Evolutionary conservation across 2,888 invertebrate species (phyloP), one percentile per base, ranked within the genome.

Genomic region (Polyploca ridens): DNA sequence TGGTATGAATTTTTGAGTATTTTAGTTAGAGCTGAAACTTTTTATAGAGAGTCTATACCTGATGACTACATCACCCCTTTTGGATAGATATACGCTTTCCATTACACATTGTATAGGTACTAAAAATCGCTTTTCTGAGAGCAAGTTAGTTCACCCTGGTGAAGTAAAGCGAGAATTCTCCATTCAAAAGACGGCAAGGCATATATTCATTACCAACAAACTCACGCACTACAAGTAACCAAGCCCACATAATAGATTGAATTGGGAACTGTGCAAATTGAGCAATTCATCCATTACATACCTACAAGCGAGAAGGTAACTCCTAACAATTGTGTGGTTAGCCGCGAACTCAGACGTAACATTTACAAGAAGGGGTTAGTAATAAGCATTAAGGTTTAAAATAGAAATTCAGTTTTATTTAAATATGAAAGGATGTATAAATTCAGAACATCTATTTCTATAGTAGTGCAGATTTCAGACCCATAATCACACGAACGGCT

Each of bases 251-350:
- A 54, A 54, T 54, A 54, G 19, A 54, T 54, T 54, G 54, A 19
- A 54, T 19, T 54, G 54, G 19, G 54, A 54, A 54, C 54, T 54
- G 54, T 54, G 54, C 54, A 54, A 54, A 54, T 54, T 54, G 54
- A 54, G 54, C 54, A 54, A 54, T 54, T 54, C 54, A 19, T 54
- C 54, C 54, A 54, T 19, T 54, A 54, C 54, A 19, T 19, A 54
- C 27, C 27, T 27, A 27, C 54, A 54, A 54, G 19, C 19, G 54
- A 19, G 19, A 16, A 54, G 54, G 54, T 54, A 19, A 54, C 54
- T 19, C 19, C 41, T 41, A 41, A 54, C 54, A n/a, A 54, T 54
- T 54, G 10, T 54, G 54, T 54, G 54, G 54, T 19, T 54, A 54
- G 10, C 54, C 54, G 19, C 19, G n/a, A 19, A 54, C n/a, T 10